Conservation (phyloP, 2,797 vertebrate species). For the Halcyon smyrnensis region DNA sequence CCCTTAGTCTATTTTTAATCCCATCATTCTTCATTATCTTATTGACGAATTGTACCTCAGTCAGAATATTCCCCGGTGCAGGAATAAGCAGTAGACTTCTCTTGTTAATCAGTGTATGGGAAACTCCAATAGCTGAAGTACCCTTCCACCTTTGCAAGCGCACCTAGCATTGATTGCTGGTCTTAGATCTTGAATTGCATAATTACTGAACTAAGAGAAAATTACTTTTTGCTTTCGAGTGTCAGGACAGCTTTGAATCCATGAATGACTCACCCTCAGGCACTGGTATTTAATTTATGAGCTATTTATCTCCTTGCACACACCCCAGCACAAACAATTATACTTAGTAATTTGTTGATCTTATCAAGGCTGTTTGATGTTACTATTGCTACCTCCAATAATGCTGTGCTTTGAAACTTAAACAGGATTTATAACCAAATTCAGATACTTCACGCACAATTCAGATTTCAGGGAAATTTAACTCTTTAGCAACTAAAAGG, state of each 20-base stretch:
- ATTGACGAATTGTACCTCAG: not conserved
- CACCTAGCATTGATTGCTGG: constrained; percentile 28
- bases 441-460: not conserved
- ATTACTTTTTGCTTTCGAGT: constrained; percentile 61
- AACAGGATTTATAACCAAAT: constrained; percentile 55
- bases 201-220: constrained; percentile 54
- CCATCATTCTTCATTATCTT: not conserved
- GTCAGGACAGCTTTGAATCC: constrained; percentile 50
- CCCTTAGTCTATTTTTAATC: not conserved
- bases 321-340: constrained; percentile 77
- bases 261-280: constrained; percentile 59
- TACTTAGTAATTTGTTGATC: constrained; percentile 76
- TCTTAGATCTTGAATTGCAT: constrained; percentile 44
- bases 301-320: constrained; percentile 75
- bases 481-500: not conserved
- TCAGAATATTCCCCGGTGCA: not conserved
- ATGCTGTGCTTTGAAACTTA: constrained; percentile 58
- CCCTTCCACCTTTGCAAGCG: constrained; percentile 16
- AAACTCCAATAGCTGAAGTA: not conserved
- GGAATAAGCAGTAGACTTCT: not conserved
- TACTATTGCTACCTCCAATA: constrained; percentile 55
- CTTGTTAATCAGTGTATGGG: not conserved
- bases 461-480: constrained; percentile 11
- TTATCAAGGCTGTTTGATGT: constrained; percentile 67
- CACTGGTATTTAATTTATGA: constrained; percentile 71